These are phyloP conservation scores for Nomada ferruginata DNA, from an alignment of 2,888 invertebrate genomes.

Conservation along the genomic window DNA sequence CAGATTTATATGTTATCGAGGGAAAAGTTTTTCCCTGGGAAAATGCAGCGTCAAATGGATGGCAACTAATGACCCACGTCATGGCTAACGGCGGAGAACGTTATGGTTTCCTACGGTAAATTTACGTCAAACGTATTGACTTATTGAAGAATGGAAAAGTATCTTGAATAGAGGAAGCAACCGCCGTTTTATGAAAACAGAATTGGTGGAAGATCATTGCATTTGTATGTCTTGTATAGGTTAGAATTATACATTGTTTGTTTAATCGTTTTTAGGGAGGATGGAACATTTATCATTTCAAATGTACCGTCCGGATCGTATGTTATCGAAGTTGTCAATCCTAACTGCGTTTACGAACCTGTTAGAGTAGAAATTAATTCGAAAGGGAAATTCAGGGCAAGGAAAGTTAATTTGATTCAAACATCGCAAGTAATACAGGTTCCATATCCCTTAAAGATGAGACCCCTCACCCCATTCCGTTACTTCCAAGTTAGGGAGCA, in stretches of 20 bases:
- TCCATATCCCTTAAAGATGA: slow-evolving; percentile 96
- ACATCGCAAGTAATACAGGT: slow-evolving; percentile 95
- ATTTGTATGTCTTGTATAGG: not conserved
- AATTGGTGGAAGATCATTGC: not conserved
- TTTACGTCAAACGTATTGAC: not conserved
- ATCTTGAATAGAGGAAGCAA: no score
- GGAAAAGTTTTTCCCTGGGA: slow-evolving; percentile 92
- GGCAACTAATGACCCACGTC: slow-evolving; percentile 91
- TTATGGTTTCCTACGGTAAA: slow-evolving; percentile 91
- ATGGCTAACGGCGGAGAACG: slow-evolving; percentile 96
- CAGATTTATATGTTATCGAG: slow-evolving; percentile 90
- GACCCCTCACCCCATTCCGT: slow-evolving; percentile 91
- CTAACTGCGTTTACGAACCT: slow-evolving; percentile 96
- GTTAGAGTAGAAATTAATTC: slow-evolving; percentile 98
- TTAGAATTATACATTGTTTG: slow-evolving; percentile 8
- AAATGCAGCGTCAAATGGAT: slow-evolving; percentile 86
- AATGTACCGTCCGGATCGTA: slow-evolving; percentile 97
- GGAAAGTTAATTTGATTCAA: slow-evolving; percentile 97
- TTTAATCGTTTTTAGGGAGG: slow-evolving; percentile 87
- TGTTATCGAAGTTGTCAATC: slow-evolving; percentile 95
- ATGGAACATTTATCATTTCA: slow-evolving; percentile 95
- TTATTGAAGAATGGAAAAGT: not conserved
- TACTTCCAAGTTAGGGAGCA: slow-evolving; percentile 98
- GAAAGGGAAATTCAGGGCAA: slow-evolving; percentile 97
- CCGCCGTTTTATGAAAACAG: no score